These are phyloP conservation scores for Drosophila pullipes DNA, from an alignment of 2,888 invertebrate species.

Conservation along the genomic window DNA sequence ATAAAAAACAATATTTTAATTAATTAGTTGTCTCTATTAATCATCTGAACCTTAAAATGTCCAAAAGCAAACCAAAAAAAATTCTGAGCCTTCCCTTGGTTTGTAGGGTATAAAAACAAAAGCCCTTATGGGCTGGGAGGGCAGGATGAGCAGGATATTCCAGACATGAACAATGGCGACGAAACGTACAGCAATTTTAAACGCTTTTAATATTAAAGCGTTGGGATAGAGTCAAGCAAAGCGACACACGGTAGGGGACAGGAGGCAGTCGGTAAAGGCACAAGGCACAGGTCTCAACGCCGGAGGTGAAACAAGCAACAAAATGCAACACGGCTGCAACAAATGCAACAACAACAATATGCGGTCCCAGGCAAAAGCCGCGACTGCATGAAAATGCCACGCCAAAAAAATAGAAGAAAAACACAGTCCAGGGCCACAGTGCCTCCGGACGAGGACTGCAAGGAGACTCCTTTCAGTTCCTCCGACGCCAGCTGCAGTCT, in stretches of 20 bases:
- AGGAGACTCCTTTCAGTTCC: constrained; percentile 14
- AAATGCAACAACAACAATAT: constrained; percentile 42
- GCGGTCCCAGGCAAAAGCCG: constrained; percentile 55
- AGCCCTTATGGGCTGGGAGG: constrained; percentile 1
- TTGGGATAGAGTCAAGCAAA: constrained; percentile 52
- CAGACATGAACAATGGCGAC: constrained; percentile 65
- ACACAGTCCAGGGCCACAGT: constrained; percentile 10
- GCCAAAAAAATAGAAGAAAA: constrained; percentile 20
- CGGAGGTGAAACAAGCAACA: constrained; percentile 40
- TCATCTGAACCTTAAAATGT: not conserved
- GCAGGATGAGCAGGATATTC: not conserved
- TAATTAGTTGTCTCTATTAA: not conserved
- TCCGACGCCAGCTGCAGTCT: constrained; percentile 19
- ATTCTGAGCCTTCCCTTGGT: not conserved
- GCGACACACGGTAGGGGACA: not conserved
- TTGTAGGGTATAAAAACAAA: constrained; percentile 39
- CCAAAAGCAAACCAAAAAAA: too few relatives aligned
- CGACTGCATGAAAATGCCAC: constrained; percentile 52
- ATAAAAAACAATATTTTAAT: not conserved
- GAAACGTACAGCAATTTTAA: constrained; percentile 67
- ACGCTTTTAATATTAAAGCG: constrained; percentile 80
- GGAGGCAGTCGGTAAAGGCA: constrained; percentile 4
- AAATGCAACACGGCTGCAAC: constrained; percentile 69
- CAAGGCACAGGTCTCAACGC: constrained; percentile 9
- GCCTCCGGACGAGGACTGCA: constrained; percentile 22